Conservation (phyloP, 2,113 vertebrate genomes). For the Barbus barbus region DNA sequence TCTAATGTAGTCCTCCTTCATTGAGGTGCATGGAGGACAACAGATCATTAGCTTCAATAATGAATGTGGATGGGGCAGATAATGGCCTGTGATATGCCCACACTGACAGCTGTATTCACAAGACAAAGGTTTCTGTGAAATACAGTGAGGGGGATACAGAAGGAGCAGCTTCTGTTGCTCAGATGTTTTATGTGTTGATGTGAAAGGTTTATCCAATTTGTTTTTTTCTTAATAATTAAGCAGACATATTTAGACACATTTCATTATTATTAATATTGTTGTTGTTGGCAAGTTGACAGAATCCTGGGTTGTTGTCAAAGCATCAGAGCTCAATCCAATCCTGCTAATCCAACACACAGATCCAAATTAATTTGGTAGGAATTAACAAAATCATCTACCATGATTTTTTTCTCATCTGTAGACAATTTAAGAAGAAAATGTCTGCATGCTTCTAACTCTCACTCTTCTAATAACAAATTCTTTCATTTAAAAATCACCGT, state of each 20-base stretch:
- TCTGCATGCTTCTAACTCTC: not conserved
- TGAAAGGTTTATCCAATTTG: not conserved
- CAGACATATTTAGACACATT: not conserved
- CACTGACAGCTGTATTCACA: conserved; percentile 79
- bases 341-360: not conserved
- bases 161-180: conserved; percentile 29
- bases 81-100: conserved; percentile 79
- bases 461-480: not conserved
- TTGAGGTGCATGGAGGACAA: conserved; percentile 85
- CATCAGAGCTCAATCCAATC: not conserved
- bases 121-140: conserved; percentile 63
- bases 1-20: conserved; percentile 86
- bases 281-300: not conserved
- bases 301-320: not conserved
- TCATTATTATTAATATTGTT: not conserved
- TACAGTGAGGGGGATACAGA: conserved; percentile 37
- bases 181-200: not conserved
- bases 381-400: not conserved
- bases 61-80: conserved; percentile 77
- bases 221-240: not conserved
- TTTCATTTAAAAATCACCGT: not conserved
- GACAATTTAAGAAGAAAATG: not conserved
- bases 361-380: not conserved
- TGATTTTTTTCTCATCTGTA: not conserved
- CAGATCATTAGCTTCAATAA: conserved; percentile 87